Evolutionary conservation across 2,888 invertebrate species (phyloP), one percentile per base, ranked within the genome.

Genomic region (Cryptophagus acutangulus): DNA sequence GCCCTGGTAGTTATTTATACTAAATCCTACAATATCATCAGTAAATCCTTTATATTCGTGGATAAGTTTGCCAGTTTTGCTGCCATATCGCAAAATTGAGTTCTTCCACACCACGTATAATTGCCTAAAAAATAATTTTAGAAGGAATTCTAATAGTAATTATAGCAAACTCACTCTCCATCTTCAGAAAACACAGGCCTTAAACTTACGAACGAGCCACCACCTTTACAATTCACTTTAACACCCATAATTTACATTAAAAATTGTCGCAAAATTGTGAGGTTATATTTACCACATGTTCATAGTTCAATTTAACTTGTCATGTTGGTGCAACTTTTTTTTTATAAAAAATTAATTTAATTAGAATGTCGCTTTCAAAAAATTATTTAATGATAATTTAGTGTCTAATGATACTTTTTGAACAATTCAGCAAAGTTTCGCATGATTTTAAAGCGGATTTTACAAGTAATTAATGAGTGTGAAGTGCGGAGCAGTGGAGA

Each of bases 31-130:
- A n/a, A 77, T 70, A 49, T 67, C 61, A 3, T 71, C 61, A 12
- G 63, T 65, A 13, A 77, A 71, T 15, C 77, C 77, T 45, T 72
- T 72, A 36, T 80, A 75, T 50, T 77, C 74, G 38, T 73, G 69
- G 1, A 80, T 68, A 47, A 76, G 71, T 55, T 82, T 79, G 0
- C 81, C 82, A 2, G 84, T 84, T 54, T 71, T 70, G 0, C 77
- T 74, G 52, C 77, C 82, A 57, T 78, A 84, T 1, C 79, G 75
- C 51, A 78, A 74, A 4, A 87, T 70, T 2, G 70, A 61, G 47
- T 76, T 72, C 28, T 75, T 77, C 63, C 75, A 76, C 2, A 79
- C 71, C 33, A 83, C 71, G 55, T 79, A 79, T 6, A 85, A 50
- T 46, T 66, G 74, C 54, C 85, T 85, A 51, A 12, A 67, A 58